Evolutionary conservation across 1,140 invertebrate genomes (phyloP).

Genomic region (Heterodera carotae): DNA sequence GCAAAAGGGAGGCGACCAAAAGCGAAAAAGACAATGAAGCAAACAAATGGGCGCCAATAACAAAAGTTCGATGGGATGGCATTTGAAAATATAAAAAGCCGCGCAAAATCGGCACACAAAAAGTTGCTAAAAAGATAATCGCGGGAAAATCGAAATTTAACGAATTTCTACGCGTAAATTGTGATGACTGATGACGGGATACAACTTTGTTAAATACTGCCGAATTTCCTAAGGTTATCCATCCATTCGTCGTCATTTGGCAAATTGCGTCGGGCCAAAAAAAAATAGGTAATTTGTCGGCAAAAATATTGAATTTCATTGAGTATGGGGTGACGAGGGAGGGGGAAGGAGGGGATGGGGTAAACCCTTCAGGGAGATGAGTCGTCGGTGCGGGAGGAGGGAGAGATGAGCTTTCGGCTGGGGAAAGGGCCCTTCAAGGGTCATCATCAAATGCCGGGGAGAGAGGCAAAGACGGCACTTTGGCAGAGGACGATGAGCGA

Average conservation of each 20-base stretch:
- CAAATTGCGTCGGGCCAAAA: conserved; percentile 13
- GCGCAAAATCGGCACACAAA: no score
- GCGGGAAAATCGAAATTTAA: no score
- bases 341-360: no score
- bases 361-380: background rate
- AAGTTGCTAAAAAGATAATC: no score
- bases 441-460: background rate
- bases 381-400: no score
- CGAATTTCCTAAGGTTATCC: no score
- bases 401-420: background rate
- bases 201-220: no score
- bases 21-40: background rate
- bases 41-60: background rate
- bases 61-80: background rate
- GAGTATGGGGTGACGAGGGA: background rate
- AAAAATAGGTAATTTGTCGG: conserved; percentile 4
- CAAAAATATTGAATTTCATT: conserved; percentile 14
- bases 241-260: background rate
- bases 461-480: background rate
- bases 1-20: background rate
- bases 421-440: background rate
- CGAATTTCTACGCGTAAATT: no score
- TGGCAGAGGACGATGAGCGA: background rate
- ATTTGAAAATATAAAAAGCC: background rate
- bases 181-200: no score